Conservation (phyloP, 2,113 vertebrate species). For the Muntiacus muntjak region DNA sequence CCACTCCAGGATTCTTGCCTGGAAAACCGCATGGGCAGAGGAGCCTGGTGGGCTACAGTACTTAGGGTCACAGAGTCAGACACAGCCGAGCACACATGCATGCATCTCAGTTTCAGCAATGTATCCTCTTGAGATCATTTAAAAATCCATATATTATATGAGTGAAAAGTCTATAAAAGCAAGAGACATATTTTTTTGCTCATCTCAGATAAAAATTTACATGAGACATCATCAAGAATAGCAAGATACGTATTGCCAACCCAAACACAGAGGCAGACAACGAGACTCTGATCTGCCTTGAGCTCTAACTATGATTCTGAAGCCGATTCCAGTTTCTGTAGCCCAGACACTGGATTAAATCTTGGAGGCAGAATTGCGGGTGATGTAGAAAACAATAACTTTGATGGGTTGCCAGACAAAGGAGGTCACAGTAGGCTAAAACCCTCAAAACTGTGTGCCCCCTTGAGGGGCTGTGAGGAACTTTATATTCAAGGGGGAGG, state of each 20-base stretch:
- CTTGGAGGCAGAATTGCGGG: not conserved
- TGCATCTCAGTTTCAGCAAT: not conserved
- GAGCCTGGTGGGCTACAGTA: not conserved
- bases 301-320: not conserved
- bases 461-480: not conserved
- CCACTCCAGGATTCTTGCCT: not conserved
- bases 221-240: not conserved
- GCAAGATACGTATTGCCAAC: not conserved
- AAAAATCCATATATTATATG: not conserved
- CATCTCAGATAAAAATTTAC: not conserved
- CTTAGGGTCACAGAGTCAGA: not conserved
- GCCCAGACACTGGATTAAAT: not conserved
- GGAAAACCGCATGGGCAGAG: not conserved
- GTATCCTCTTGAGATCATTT: not conserved
- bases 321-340: not conserved
- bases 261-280: not conserved
- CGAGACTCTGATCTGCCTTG: not conserved
- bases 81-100: not conserved
- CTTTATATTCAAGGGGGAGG: not conserved
- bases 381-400: not conserved
- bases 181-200: not conserved
- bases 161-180: not conserved
- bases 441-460: not conserved
- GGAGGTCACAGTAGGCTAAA: not conserved
- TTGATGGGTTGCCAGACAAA: not conserved